These are phyloP conservation scores for Virgularia gustaviana DNA, from an alignment of 92 coral and sea anemone genomes.

Conservation along the genomic window DNA sequence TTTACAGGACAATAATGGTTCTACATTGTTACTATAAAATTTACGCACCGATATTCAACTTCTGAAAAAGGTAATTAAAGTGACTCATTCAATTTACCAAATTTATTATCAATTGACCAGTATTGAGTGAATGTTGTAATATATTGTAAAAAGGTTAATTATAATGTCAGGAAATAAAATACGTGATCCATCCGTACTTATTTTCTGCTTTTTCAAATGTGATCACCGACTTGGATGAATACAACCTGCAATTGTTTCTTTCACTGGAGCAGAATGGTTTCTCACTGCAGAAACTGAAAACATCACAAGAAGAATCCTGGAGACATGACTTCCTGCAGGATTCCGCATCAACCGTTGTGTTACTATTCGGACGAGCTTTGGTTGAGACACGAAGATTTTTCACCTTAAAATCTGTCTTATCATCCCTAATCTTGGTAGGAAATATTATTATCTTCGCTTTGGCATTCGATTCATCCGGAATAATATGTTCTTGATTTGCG, in stretches of 20 bases:
- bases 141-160: background rate
- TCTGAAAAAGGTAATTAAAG: too few species aligned
- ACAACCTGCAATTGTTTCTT: slow-evolving; percentile 19
- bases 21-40: too few species aligned
- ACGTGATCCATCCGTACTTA: slow-evolving; percentile 5
- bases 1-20: too few species aligned
- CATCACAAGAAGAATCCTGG: slow-evolving; percentile 15
- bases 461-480: background rate
- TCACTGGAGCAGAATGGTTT: background rate
- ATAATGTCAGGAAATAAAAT: slow-evolving; percentile 16
- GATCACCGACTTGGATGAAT: slow-evolving; percentile 23
- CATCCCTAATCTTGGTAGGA: slow-evolving; percentile 11
- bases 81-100: too few species aligned
- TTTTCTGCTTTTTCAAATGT: slow-evolving; percentile 24
- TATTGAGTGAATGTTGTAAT: too few species aligned
- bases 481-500: background rate
- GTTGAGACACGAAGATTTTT: slow-evolving; percentile 6
- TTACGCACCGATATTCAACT: too few species aligned
- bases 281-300: slow-evolving; percentile 20
- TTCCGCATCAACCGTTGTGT: slow-evolving; percentile 17
- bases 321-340: slow-evolving; percentile 9
- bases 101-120: too few species aligned
- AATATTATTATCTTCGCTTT: slow-evolving; percentile 25
- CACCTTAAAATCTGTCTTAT: slow-evolving; percentile 8
- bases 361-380: slow-evolving; percentile 16